Evolutionary conservation across 2,888 invertebrate genomes (phyloP), one percentile per base, ranked within the genome.

Genomic region (Nephrotoma guestfalica): DNA sequence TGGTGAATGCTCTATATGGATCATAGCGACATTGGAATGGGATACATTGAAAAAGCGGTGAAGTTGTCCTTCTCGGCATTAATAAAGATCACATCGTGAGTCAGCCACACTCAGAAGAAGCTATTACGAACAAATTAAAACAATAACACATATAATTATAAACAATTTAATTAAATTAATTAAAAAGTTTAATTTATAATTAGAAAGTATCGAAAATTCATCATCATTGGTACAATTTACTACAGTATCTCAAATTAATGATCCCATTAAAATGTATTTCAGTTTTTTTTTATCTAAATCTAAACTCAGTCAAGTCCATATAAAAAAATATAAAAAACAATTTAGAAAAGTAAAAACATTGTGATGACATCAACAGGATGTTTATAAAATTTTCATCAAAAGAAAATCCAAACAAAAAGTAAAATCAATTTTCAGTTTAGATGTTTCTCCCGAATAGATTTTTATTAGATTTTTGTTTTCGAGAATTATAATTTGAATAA

Each of bases 321-420:
- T 30, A 30, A 71, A 71, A 18, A 30, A 71, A 71, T 30, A 18
- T 51, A 51, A 57, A 57, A 71, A 71, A 71, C 71, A 30, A 57
- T 57, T 57, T 57, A 57, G 51, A 57, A 57, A 57, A 57, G 51
- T 57, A 57, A 71, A 84, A 84, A 84, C 84, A 84, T 41, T 41
- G 42, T 84, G 84, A 84, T 84, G 84, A 84, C 84, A 84, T 84
- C 84, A 84, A 84, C 42, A 84, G 84, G 84, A 84, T 84, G 84
- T 84, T 84, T 84, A 84, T 42, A 84, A 84, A 42, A 84, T 15
- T 84, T 84, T 84, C 84, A 84, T 84, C 84, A 41, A 84, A 84
- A 41, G 42, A 71, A 71, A 71, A 71, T 71, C 71, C 71, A 71
- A 71, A 71, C 11, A 71, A 71, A 71, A 71, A 71, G 71, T 71